These are phyloP conservation scores for Aplysina aerophoba DNA, from an alignment of 37 sponge, comb jelly and placozoan genomes.

Conservation along the genomic window DNA sequence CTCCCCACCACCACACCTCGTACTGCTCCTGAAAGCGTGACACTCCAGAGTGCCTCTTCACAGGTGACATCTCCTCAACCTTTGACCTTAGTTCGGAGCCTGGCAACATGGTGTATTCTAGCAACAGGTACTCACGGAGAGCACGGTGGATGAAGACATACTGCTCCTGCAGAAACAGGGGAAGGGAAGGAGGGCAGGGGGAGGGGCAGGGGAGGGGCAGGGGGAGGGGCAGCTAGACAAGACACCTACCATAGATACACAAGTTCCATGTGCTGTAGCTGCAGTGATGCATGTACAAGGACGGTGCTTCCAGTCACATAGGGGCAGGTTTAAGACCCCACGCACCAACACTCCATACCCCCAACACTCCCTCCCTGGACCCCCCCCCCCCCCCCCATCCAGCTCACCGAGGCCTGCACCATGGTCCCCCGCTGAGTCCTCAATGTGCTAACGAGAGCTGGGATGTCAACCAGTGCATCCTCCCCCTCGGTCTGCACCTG, in stretches of 20 bases:
- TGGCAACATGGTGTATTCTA: constrained; percentile 1
- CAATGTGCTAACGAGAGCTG: neutral
- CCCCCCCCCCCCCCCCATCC: too few relatives aligned
- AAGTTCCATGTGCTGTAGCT: too few relatives aligned
- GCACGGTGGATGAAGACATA: constrained; percentile 31
- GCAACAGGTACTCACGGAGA: neutral
- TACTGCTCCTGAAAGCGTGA: constrained; percentile 8
- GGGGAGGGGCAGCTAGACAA: too few relatives aligned
- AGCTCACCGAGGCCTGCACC: constrained; percentile 23
- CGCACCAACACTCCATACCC: too few relatives aligned
- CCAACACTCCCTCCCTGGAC: too few relatives aligned
- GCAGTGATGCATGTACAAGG: too few relatives aligned
- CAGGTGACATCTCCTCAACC: constrained; percentile 26
- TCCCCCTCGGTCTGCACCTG: constrained; percentile 30
- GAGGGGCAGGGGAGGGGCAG: too few relatives aligned
- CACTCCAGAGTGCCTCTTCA: neutral
- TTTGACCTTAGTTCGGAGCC: neutral
- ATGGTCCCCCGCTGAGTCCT: neutral
- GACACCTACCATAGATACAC: too few relatives aligned
- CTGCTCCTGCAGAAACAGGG: neutral
- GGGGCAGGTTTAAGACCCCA: too few relatives aligned
- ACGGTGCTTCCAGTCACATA: too few relatives aligned
- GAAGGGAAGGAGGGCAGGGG: neutral
- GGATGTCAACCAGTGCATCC: neutral
- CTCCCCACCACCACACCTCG: neutral